Base-by-base conservation (phyloP, 2,113 vertebrate species). In the Aspiorhynchus laticeps region DNA sequence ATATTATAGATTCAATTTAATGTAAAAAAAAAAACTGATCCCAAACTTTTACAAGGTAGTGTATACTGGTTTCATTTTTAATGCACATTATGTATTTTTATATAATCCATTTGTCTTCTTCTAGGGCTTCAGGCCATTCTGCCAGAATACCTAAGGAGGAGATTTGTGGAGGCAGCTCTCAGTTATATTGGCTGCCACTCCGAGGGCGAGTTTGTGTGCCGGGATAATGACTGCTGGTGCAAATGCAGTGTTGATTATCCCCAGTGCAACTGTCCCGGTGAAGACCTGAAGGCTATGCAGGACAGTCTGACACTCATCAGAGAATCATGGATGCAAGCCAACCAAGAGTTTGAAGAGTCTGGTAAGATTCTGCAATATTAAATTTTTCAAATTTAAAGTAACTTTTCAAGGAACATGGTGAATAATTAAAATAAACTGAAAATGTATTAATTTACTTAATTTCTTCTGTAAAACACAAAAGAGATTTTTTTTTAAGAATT, bases 131-230 rank as follows among this genome's bases (percentile, higher is more conserved):
- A 96, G 90, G 92, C 92, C 61, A 91, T 96, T 74, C 93, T 96
- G 86, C 95, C 95, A n/a, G 91, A 90, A 82, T 95, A 96, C 90
- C 92, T 96, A 87, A 93, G 92, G 85, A 90, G 90, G 79, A 90
- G 92, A 87, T 96, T 96, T 80, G 94, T 96, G 85, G 93, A 95
- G 90, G 95, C 95, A 10, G 95, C 95, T 74, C 95, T 96, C 85
- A 95, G 93, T 88, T 96, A 96, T 91, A 94, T 96, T 11, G 94
- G 93, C 59, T 96, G 95, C 89, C 95, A 95, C 86, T 95, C 95
- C 61, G 94, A 96, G 86, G 95, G 95, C 51, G 93, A 94, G 88
- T 96, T 96, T 85, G 93, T 94, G 90, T 96, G 95, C 90, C 92
- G 90, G 63, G 89, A 95, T 91, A 94, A 88, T 33, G 95, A 96